phyloP scores from a whole-genome alignment of 1,140 invertebrate species.

The Pomacea maculata region DNA sequence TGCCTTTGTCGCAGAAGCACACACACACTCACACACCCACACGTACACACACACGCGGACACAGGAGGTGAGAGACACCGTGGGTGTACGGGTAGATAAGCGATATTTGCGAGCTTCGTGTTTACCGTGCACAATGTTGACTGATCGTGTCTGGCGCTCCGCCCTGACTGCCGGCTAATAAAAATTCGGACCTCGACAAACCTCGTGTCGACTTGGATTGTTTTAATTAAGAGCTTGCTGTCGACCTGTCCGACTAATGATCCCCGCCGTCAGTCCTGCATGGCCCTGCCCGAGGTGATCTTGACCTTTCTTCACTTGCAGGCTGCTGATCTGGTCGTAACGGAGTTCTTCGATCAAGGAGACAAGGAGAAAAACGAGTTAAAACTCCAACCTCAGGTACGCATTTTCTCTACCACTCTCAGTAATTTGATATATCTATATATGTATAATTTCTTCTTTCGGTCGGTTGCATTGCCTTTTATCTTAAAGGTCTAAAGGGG shows the following conservation, averaged over 20 bases:
- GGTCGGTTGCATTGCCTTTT: neutral
- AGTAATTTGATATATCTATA: neutral
- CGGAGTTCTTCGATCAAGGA: constrained; percentile 97
- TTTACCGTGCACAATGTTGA: neutral
- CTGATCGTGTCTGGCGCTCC: neutral
- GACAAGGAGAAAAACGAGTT: constrained; percentile 93
- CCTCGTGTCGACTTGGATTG: no score
- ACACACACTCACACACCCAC: no score
- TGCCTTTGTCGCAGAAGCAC: neutral
- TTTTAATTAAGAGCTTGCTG: no score
- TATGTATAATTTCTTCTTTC: neutral
- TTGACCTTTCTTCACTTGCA: constrained; percentile 43
- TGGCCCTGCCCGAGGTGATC: no score
- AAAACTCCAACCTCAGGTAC: constrained; percentile 90
- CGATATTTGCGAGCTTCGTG: neutral
- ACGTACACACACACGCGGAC: no score
- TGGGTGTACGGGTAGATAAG: neutral
- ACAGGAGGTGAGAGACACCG: no score
- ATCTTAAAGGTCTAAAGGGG: no score
- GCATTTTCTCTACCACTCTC: neutral
- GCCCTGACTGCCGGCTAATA: no score
- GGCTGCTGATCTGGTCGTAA: constrained; percentile 92
- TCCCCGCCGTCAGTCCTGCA: no score
- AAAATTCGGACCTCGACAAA: no score
- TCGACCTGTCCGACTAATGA: no score